Percentiles rank a stretch among this genome's conserved stretches.
Evolutionary conservation across 2,113 vertebrate species (phyloP).

Genomic region (Hylia prasina): DNA sequence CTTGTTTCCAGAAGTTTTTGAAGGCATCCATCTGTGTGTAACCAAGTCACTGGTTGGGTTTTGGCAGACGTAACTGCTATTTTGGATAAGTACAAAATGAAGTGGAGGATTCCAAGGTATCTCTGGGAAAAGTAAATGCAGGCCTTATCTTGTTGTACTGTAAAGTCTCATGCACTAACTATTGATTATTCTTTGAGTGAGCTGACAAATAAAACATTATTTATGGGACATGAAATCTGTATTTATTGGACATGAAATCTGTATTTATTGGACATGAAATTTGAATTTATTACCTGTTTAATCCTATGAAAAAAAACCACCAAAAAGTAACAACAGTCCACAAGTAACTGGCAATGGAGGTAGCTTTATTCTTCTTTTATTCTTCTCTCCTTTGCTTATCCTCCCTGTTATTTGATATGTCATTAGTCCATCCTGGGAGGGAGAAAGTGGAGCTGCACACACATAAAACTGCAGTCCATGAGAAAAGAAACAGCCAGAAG

Average conservation of each 20-base stretch:
- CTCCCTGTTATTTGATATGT: not conserved
- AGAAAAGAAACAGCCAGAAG: not conserved
- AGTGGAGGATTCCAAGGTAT: not conserved
- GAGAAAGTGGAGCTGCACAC: not conserved
- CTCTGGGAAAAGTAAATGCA: not conserved
- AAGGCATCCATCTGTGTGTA: not conserved
- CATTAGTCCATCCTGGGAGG: not conserved
- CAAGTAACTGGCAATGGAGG: not conserved
- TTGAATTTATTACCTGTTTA: not conserved
- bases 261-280: not conserved
- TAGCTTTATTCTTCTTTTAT: not conserved
- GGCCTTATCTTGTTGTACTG: not conserved
- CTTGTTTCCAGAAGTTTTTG: not conserved
- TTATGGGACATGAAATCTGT: not conserved
- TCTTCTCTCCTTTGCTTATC: not conserved
- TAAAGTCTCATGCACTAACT: not conserved
- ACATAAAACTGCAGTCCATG: not conserved
- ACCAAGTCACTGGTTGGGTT: not conserved
- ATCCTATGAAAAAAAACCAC: not conserved
- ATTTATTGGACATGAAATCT: not conserved
- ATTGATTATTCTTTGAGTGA: not conserved
- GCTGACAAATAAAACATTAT: not conserved
- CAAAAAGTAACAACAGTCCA: not conserved
- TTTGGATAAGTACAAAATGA: not conserved
- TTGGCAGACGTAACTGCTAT: not conserved